Conservation (phyloP, 2,797 vertebrate genomes). For the Gambusia yucatana region DNA sequence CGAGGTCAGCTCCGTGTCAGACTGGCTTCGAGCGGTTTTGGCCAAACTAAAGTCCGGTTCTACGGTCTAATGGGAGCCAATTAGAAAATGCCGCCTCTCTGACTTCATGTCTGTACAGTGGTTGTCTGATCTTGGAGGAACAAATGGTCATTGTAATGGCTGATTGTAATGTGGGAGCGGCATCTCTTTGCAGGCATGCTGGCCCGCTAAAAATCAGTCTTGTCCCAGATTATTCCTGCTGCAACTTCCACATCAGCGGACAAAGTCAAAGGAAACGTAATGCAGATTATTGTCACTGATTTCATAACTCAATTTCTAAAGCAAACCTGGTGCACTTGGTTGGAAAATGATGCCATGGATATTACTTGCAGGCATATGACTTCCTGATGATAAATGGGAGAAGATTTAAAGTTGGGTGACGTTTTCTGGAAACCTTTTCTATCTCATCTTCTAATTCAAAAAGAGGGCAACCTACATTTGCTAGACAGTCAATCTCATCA, state of each 20-base stretch:
- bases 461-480: neutral
- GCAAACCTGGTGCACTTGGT: neutral
- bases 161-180: constrained; percentile 70
- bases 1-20: constrained; percentile 3
- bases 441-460: neutral
- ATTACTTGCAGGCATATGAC: neutral
- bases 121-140: constrained; percentile 53
- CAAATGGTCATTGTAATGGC: constrained; percentile 66
- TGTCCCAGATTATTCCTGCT: constrained; percentile 31
- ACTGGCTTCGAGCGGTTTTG: constrained; percentile 14
- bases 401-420: neutral
- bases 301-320: constrained; percentile 5
- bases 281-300: constrained; percentile 32
- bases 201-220: constrained; percentile 29
- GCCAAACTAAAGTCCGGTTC: constrained; percentile 8
- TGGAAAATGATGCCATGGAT: constrained; percentile 29
- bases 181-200: constrained; percentile 65
- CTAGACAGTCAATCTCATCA: neutral
- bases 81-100: constrained; percentile 17
- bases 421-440: neutral
- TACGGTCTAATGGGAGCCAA: constrained; percentile 32
- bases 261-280: constrained; percentile 11
- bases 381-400: neutral
- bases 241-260: constrained; percentile 14
- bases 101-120: constrained; percentile 28